These are phyloP conservation scores for Pelosia muscerda DNA, from an alignment of 2,888 invertebrate species.

Conservation along the genomic window DNA sequence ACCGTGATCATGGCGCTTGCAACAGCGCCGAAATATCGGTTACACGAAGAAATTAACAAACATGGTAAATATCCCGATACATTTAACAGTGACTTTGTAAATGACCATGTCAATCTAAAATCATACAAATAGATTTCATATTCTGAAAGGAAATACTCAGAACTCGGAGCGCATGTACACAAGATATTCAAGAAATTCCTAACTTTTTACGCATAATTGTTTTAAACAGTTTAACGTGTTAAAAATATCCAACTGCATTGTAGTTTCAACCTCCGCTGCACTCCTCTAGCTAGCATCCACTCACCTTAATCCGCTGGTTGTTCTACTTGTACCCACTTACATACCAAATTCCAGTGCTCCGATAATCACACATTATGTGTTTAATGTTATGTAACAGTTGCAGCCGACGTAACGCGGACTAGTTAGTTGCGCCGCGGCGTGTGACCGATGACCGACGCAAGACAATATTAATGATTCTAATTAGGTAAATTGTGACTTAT, in stretches of 20 bases:
- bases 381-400: slow-evolving; percentile 22
- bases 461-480: slow-evolving; percentile 26
- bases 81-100: no score
- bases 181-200: neutral
- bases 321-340: slow-evolving; percentile 13
- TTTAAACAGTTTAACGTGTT: neutral
- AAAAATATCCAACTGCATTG: neutral
- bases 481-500: slow-evolving; percentile 30
- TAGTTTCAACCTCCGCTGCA: neutral
- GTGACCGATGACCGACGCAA: slow-evolving; percentile 7
- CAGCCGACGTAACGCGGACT: neutral
- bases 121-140: no score
- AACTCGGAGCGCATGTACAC: neutral
- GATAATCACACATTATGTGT: slow-evolving; percentile 18
- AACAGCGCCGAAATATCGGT: no score
- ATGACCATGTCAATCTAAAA: no score
- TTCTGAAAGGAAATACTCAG: neutral
- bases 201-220: neutral
- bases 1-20: no score
- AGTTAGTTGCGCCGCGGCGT: neutral
- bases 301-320: slow-evolving; percentile 3
- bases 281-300: neutral
- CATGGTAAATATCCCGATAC: no score
- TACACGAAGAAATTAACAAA: no score
- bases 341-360: slow-evolving; percentile 13